These are phyloP conservation scores for Cavia aperea DNA, from an alignment of 2,113 vertebrate genomes.

Conservation along the genomic window DNA sequence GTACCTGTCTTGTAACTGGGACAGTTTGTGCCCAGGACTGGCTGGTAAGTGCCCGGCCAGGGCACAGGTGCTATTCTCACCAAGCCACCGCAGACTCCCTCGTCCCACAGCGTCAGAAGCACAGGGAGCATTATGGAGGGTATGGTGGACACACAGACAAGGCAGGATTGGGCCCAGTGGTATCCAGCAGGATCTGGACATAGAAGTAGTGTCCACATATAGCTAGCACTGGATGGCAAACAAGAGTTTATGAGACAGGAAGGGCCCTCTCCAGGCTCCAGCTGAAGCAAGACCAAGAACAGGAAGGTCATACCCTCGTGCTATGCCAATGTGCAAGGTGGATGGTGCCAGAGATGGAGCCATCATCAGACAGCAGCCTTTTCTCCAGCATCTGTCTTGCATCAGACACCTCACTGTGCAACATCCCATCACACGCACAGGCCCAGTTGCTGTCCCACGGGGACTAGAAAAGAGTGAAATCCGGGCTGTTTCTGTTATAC, in stretches of 20 bases:
- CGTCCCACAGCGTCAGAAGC: neutral
- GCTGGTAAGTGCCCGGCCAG: neutral
- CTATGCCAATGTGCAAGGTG: neutral
- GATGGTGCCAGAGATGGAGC: neutral
- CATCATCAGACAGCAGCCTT: neutral
- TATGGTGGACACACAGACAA: neutral
- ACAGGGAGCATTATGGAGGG: neutral
- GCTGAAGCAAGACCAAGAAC: neutral
- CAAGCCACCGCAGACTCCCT: neutral
- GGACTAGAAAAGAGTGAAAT: neutral
- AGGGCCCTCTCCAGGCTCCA: neutral
- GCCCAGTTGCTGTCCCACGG: neutral
- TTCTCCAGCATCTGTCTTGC: neutral
- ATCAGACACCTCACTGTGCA: neutral
- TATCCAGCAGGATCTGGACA: neutral
- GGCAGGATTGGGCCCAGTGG: neutral
- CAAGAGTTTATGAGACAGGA: neutral
- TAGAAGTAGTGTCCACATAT: neutral
- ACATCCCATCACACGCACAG: neutral
- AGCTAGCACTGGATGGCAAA: neutral
- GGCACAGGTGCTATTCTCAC: neutral
- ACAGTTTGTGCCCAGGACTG: neutral
- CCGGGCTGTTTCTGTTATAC: neutral
- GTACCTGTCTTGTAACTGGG: neutral
- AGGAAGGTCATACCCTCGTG: neutral